Base-by-base conservation (phyloP, 2,113 vertebrate species). In the Myiopsitta monachus region DNA sequence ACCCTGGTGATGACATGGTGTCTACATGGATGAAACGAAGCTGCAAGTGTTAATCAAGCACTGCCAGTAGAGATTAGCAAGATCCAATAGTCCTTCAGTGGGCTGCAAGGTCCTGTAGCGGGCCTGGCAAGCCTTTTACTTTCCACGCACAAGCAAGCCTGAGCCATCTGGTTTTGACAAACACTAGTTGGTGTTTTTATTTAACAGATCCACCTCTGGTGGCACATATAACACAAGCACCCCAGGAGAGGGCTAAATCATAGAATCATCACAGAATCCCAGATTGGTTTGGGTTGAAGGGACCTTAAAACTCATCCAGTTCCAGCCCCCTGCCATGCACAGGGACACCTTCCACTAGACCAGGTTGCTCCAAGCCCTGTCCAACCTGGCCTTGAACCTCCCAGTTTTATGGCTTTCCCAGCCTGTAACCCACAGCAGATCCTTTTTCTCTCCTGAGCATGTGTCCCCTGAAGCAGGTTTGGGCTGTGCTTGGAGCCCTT, bases 391-490 rank as follows among this genome's bases (percentile, higher is more conserved):
- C 33, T 59, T 36, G 57, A 36, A 36, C 18, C 27, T 47, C 47
- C 13, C 1, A 8, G 12, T 22, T 83, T 67, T 22, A 21, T 0
- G 3, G 22, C 13, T 83, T 44, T 36, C 68, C 49, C 84, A 80
- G 62, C 41, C 18, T 59, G 38, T 30, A 43, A 28, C 57, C 9
- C 1, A 2, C 28, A 44, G 43, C 54, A 79, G 61, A 41, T 64
- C 67, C 28, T 44, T 47, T 43, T 31, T 27, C 7, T 46, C 30
- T 31, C 22, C 9, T 11, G 33, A 30, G 23, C 3, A 1, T 7
- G 22, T 18, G 6, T 21, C 21, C 52, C 52, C 1, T 0, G 8
- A 38, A 61, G 16, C 0, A 0, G 7, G 8, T 30, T 82, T 63
- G 33, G 59, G 19, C 66, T 0, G 1, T 41, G 14, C 64, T 59